Conservation (phyloP, 2,113 vertebrate species). For the Xiphophorus couchianus region DNA sequence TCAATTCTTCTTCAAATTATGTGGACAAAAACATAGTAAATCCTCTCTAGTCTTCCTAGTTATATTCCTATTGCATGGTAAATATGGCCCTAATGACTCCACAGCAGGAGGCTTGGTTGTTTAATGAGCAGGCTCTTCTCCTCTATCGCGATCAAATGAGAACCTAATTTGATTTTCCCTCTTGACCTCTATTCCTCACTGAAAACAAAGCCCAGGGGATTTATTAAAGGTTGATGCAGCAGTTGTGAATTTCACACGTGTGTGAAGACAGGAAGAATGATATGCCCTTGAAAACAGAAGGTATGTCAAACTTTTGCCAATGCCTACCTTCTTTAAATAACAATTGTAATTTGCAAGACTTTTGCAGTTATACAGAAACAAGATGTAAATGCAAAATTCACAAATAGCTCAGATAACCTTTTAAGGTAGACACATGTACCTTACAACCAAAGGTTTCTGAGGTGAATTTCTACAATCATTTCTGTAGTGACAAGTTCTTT, state of each 20-base stretch:
- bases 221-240: constrained; percentile 45
- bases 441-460: no score
- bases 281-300: constrained; percentile 1
- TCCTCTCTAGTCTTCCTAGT: constrained; percentile 13
- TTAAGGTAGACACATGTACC: no score
- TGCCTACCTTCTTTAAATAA: background rate
- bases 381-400: background rate
- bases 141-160: constrained; percentile 65
- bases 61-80: constrained; percentile 41
- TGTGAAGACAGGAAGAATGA: constrained; percentile 36
- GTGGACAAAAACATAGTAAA: constrained; percentile 27
- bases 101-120: constrained; percentile 55
- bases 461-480: no score
- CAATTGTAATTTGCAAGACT: background rate
- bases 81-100: constrained; percentile 69
- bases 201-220: constrained; percentile 52
- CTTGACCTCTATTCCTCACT: constrained; percentile 71
- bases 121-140: constrained; percentile 63
- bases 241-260: constrained; percentile 19
- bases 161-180: constrained; percentile 70
- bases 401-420: background rate
- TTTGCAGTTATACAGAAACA: constrained; percentile 28
- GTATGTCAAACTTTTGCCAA: constrained; percentile 1
- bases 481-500: no score
- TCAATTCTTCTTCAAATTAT: constrained; percentile 40